Evolutionary conservation across 2,797 vertebrate genomes (phyloP).

Genomic region (Coregonus sp.): DNA sequence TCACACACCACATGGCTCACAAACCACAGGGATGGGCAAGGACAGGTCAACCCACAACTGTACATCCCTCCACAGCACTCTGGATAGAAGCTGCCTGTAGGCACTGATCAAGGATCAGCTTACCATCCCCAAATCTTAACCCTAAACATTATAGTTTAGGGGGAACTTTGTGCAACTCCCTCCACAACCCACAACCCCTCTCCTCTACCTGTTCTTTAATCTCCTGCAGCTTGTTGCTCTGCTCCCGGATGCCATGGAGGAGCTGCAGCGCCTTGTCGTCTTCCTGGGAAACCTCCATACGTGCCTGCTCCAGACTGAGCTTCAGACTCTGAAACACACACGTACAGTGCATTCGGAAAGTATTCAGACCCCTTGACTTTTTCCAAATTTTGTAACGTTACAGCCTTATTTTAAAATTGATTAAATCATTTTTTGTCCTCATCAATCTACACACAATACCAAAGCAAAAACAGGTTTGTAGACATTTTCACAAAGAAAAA

Average conservation of each 20-base stretch:
- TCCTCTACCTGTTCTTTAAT: conserved; percentile 99
- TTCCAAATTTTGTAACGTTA: no score
- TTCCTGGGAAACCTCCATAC: conserved; percentile 97
- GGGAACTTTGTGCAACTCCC: not conserved
- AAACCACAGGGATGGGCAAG: conserved; percentile 6
- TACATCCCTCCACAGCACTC: not conserved
- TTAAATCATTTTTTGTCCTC: no score
- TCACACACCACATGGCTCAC: not conserved
- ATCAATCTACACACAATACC: no score
- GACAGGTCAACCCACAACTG: not conserved
- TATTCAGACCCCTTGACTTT: no score
- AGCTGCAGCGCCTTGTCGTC: conserved; percentile 98
- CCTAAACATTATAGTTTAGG: not conserved
- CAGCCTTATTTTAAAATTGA: no score
- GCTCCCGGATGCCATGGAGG: conserved; percentile 97
- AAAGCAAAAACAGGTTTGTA: no score
- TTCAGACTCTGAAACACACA: conserved; percentile 89
- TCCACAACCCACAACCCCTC: conserved; percentile 11
- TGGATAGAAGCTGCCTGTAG: not conserved
- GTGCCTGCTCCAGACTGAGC: conserved; percentile 97
- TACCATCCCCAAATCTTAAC: not conserved
- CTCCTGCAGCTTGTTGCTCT: conserved; percentile 98
- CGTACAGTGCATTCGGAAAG: not conserved
- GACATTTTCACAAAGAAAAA: no score
- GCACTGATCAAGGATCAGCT: not conserved